Conservation (phyloP, 2,888 invertebrate species). For the Unio pictorum region DNA sequence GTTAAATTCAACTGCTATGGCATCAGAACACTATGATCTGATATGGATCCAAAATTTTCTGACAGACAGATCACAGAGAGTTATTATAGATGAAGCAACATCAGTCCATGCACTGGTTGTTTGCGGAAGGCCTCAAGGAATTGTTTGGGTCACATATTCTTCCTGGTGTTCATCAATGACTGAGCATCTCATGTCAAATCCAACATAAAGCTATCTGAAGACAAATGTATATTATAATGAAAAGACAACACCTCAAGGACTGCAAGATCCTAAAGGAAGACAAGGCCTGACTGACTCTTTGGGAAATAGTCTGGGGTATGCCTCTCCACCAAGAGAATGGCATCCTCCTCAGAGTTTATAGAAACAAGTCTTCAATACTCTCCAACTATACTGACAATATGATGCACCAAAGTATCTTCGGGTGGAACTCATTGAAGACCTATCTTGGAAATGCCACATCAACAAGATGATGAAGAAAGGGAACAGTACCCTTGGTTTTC, state of each 20-base stretch:
- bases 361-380: not conserved
- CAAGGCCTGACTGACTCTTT: constrained; percentile 1
- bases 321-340: constrained; percentile 9
- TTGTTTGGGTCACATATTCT: too few species aligned
- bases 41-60: too few species aligned
- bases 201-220: too few species aligned
- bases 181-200: too few species aligned
- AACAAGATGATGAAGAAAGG: constrained; percentile 4
- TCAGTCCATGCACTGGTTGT: too few species aligned
- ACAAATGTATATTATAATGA: too few species aligned
- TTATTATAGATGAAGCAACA: too few species aligned
- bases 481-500: constrained; percentile 5
- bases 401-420: constrained; percentile 3
- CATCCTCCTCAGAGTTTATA: not conserved
- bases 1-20: too few species aligned
- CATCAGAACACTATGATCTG: too few species aligned
- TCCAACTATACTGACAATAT: not conserved
- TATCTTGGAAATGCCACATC: constrained; percentile 6
- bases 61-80: too few species aligned
- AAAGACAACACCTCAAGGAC: not conserved
- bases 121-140: too few species aligned
- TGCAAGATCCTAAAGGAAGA: constrained; percentile 6
- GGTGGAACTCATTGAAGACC: not conserved
- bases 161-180: too few species aligned
- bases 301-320: constrained; percentile 15